Conservation (phyloP, 2,888 invertebrate species). For the Drosophila pseudotalamancana region DNA sequence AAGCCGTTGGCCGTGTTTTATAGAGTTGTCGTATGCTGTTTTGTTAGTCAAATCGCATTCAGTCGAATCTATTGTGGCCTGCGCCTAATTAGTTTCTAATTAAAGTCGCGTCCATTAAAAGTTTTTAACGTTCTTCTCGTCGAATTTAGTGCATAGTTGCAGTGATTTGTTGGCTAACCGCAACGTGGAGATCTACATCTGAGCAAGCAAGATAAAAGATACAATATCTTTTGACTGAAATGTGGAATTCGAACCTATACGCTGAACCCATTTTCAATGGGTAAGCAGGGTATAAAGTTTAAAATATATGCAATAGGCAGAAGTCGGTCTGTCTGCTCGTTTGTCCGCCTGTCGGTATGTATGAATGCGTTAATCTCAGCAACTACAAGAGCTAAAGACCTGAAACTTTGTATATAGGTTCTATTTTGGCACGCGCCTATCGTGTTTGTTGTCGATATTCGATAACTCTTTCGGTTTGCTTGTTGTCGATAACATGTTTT, state of each 20-base stretch:
- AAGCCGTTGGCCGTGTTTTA: constrained; percentile 28
- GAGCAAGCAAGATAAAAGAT: too few species aligned
- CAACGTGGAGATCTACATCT: too few species aligned
- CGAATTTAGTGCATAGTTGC: too few species aligned
- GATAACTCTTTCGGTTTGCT: background rate
- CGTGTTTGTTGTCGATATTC: background rate
- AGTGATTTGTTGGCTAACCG: too few species aligned
- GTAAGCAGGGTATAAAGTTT: background rate
- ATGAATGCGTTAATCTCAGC: too few species aligned
- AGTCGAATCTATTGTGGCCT: constrained; percentile 38
- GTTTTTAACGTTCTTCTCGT: constrained; percentile 17
- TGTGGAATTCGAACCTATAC: too few species aligned
- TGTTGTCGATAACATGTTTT: too few species aligned
- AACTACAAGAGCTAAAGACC: too few species aligned
- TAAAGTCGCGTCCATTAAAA: constrained; percentile 58
- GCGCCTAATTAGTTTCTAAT: constrained; percentile 72
- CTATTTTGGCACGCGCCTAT: too few species aligned
- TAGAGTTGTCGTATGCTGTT: constrained; percentile 45
- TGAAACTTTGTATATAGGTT: too few species aligned
- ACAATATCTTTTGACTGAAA: too few species aligned
- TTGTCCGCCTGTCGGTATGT: background rate
- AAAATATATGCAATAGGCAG: background rate
- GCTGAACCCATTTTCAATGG: background rate
- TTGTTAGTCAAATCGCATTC: constrained; percentile 63
- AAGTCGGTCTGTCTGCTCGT: too few species aligned